phyloP scores from a whole-genome alignment of 2,888 invertebrate genomes.

The Rotaria sp. region DNA sequence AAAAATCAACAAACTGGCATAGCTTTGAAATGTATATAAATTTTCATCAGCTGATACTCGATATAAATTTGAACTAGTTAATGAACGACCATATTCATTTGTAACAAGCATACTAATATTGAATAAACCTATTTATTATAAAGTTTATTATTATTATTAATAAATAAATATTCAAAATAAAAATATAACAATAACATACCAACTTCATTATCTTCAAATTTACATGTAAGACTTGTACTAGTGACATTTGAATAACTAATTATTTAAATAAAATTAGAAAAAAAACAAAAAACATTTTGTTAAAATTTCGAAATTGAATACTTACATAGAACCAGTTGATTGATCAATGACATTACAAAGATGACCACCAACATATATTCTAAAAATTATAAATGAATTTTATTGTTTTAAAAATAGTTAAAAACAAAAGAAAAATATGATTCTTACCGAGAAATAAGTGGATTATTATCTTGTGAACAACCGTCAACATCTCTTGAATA shows the following conservation, averaged over 20 bases:
- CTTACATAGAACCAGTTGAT: slow-evolving; percentile 15
- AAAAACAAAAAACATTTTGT: neutral
- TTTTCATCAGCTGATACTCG: slow-evolving; percentile 31
- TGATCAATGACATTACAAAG: slow-evolving; percentile 35
- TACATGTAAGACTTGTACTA: neutral
- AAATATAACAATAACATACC: neutral
- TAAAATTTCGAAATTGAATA: neutral
- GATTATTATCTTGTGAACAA: neutral
- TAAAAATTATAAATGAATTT: too few relatives aligned
- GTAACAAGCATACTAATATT: slow-evolving; percentile 32
- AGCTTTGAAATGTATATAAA: slow-evolving; percentile 31
- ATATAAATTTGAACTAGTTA: neutral
- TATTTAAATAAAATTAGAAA: too few relatives aligned
- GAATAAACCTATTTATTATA: neutral
- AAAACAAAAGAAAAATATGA: neutral
- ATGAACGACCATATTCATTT: slow-evolving; percentile 37
- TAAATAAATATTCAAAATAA: neutral
- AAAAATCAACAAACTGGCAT: slow-evolving; percentile 25
- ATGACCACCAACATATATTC: slow-evolving; percentile 34
- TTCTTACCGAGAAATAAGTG: neutral
- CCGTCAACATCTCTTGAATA: neutral
- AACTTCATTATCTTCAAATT: slow-evolving; percentile 32
- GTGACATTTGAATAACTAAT: neutral
- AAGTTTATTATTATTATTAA: too few relatives aligned
- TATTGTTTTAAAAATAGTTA: too few relatives aligned